phyloP scores from a whole-genome alignment of 2,113 vertebrate species.

The Seriola dumerili region DNA sequence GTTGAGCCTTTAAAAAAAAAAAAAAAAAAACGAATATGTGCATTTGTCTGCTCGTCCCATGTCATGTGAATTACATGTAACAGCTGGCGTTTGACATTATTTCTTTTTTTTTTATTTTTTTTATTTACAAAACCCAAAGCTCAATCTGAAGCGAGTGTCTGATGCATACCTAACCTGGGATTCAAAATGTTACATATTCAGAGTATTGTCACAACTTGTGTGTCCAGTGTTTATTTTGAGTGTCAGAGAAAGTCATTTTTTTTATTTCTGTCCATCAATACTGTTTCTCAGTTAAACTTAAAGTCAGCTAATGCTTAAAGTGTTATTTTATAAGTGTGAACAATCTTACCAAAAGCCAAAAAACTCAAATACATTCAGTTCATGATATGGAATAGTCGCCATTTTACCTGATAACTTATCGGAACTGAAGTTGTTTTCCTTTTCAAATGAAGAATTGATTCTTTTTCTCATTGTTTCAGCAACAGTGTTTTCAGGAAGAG shows the following conservation, averaged over 20 bases:
- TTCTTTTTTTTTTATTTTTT: neutral
- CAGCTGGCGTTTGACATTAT: constrained; percentile 10
- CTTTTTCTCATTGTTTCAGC: neutral
- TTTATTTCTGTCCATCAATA: neutral
- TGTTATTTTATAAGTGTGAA: neutral
- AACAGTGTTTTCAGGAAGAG: neutral
- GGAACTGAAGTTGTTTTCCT: neutral
- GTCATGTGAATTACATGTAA: constrained; percentile 32
- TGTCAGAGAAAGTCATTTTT: neutral
- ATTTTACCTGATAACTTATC: neutral
- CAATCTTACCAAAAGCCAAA: neutral
- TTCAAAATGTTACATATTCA: constrained; percentile 6
- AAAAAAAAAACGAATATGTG: constrained; percentile 48
- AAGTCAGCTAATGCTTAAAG: neutral
- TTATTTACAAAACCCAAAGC: neutral
- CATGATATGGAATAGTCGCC: neutral
- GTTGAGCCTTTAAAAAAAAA: constrained; percentile 47
- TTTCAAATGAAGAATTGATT: neutral
- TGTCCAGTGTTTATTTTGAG: constrained; percentile 3
- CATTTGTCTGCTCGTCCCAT: constrained; percentile 2
- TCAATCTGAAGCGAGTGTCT: neutral
- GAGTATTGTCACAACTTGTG: constrained; percentile 2
- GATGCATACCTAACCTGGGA: neutral
- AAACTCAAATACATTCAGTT: neutral
- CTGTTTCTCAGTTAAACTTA: neutral